Evolutionary conservation across 2,113 vertebrate genomes (phyloP), one percentile per base, ranked within the genome.

Genomic region (Martes martes): DNA sequence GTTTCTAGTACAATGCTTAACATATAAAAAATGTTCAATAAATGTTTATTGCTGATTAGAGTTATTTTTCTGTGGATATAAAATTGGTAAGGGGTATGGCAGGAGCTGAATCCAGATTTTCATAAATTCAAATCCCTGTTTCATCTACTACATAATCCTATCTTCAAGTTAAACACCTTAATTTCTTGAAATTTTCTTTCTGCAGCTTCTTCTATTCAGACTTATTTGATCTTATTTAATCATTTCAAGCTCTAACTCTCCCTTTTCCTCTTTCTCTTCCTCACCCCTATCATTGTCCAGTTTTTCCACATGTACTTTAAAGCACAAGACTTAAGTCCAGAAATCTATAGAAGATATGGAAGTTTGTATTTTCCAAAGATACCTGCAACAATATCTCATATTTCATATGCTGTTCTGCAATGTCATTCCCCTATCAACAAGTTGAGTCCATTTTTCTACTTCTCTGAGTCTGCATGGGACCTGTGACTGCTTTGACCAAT

Each of bases 401-500:
- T 65, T 94, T 57, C 18, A 67, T 7, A 55, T 83, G 11, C 36
- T 83, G 2, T 93, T 92, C 33, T 83, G 28, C 11, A 83, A 74
- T 83, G 61, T 39, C 19, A 42, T 31, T 78, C 24, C 28, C 16
- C 24, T 42, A 74, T 67, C 55, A 93, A 87, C 42, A 87, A 23
- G 26, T 28, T 78, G 26, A 92, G 7, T 87, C 39, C 93, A 55
- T 86, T 63, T 96, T 78, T 78, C 47, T 55, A 92, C 21, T 39
- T 95, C 76, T 93, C 85, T 80, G 67, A 87, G 28, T 95, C 55
- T 91, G 11, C 6, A 33, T 89, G 33, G 31, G 55, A 50, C 47
- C n/a, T 82, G 11, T 95, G 90, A 95, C 31, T 76, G 7, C 52
- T 97, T 89, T 91, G 45, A 65, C 45, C 45, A 93, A 91, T 57